Percentiles rank a stretch among this genome's conserved stretches.
Evolutionary conservation across 2,113 vertebrate genomes (phyloP).

Genomic region (Oncorhynchus nerka): DNA sequence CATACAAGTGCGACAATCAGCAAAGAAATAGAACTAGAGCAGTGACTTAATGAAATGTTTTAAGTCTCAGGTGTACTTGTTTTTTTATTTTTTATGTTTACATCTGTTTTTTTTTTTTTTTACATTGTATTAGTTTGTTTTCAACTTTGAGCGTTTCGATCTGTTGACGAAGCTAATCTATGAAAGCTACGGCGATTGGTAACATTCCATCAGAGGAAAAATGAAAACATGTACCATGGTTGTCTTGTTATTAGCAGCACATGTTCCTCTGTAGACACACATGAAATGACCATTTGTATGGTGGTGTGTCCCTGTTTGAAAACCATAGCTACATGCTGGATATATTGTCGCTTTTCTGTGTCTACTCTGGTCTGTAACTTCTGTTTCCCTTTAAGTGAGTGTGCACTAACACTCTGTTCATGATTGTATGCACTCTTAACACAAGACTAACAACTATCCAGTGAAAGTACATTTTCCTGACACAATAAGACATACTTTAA

Average conservation of each 20-base stretch:
- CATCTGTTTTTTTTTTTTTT: background rate
- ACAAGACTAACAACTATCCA: background rate
- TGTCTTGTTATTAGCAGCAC: background rate
- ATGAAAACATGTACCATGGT: background rate
- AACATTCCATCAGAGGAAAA: background rate
- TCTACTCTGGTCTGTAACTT: conserved; percentile 10
- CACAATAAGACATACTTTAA: background rate
- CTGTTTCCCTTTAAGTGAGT: background rate
- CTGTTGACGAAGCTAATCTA: conserved; percentile 54
- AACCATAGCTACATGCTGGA: conserved; percentile 56
- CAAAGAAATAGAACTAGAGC: conserved; percentile 7
- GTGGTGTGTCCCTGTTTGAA: background rate
- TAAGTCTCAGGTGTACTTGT: conserved; percentile 58
- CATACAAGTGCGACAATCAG: background rate
- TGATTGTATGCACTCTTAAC: conserved; percentile 19
- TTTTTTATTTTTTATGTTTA: conserved; percentile 24
- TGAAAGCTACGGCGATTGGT: conserved; percentile 66
- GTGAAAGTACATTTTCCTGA: conserved; percentile 3
- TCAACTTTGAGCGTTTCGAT: background rate
- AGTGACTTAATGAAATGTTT: conserved; percentile 9
- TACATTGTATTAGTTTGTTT: background rate
- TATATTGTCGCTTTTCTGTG: conserved; percentile 50
- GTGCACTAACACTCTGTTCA: background rate
- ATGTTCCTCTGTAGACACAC: too few relatives aligned
- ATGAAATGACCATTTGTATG: too few relatives aligned